Conservation (phyloP, 2,797 vertebrate genomes). For the Pangasius macronema region DNA sequence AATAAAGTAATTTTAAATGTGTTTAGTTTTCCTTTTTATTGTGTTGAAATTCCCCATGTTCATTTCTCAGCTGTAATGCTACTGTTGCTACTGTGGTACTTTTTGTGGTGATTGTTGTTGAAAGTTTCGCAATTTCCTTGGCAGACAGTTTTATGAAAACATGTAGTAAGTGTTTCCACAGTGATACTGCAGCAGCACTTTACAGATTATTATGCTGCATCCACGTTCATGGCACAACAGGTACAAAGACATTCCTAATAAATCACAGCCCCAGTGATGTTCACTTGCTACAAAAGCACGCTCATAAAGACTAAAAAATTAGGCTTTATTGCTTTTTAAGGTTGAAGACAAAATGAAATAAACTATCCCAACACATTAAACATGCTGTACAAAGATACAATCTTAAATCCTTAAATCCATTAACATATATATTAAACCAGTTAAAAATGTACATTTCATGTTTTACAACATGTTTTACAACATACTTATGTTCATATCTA, state of each 20-base stretch:
- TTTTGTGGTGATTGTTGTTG: neutral
- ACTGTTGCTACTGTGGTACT: neutral
- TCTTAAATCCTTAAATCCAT: constrained; percentile 52
- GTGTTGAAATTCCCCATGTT: neutral
- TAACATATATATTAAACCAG: constrained; percentile 51
- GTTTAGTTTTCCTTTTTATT: neutral
- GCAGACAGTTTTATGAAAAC: neutral
- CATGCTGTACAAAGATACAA: constrained; percentile 69
- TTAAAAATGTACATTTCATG: constrained; percentile 58
- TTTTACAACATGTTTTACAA: constrained; percentile 45
- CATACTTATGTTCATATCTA: constrained; percentile 53
- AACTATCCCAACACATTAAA: constrained; percentile 26
- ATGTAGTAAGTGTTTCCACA: neutral
- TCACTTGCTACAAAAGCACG: neutral
- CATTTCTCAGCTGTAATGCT: neutral
- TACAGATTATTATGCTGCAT: neutral
- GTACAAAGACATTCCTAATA: neutral
- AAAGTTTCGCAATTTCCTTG: neutral
- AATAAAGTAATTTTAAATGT: neutral
- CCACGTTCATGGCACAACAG: neutral
- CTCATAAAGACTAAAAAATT: neutral
- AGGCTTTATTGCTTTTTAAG: constrained; percentile 66
- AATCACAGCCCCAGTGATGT: neutral
- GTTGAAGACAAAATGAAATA: constrained; percentile 47
- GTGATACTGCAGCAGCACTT: neutral